phyloP scores from a whole-genome alignment of 1,140 invertebrate genomes.

The Microplitis mediator region DNA sequence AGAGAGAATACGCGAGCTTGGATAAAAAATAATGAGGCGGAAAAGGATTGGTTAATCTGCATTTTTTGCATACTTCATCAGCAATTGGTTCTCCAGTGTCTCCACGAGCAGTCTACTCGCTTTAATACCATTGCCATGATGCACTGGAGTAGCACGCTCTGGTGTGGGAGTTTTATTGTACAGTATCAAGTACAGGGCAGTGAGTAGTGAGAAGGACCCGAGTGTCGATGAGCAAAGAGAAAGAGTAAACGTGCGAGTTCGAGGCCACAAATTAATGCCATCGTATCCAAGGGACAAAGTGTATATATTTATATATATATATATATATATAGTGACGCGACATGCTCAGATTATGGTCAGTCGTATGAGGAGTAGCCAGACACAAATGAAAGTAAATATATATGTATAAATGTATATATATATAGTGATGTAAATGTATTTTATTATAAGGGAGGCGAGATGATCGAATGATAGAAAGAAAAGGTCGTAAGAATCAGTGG shows the following conservation, averaged over 20 bases:
- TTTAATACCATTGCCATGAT: neutral
- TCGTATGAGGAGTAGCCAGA: constrained; percentile 51
- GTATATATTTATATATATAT: neutral
- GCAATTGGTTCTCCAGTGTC: constrained; percentile 13
- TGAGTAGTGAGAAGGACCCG: neutral
- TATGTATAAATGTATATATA: neutral
- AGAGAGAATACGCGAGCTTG: no score
- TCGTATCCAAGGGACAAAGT: neutral
- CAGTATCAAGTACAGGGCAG: neutral
- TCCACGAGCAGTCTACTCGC: neutral
- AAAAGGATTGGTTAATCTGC: constrained; percentile 25
- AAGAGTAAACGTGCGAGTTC: constrained; percentile 24
- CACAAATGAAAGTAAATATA: constrained; percentile 39
- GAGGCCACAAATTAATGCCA: neutral
- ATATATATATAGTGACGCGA: neutral
- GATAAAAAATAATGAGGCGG: constrained; percentile 23
- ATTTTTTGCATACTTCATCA: constrained; percentile 28
- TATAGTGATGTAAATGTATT: constrained; percentile 42
- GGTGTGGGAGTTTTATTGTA: neutral
- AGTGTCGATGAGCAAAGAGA: constrained; percentile 38
- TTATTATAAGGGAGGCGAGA: constrained; percentile 23
- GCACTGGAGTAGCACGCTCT: neutral
- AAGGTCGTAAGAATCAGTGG: neutral
- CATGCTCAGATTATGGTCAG: constrained; percentile 33
- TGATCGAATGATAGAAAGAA: constrained; percentile 24